phyloP scores from a whole-genome alignment of 2,797 vertebrate species.

The Sphenopsis melanotis region DNA sequence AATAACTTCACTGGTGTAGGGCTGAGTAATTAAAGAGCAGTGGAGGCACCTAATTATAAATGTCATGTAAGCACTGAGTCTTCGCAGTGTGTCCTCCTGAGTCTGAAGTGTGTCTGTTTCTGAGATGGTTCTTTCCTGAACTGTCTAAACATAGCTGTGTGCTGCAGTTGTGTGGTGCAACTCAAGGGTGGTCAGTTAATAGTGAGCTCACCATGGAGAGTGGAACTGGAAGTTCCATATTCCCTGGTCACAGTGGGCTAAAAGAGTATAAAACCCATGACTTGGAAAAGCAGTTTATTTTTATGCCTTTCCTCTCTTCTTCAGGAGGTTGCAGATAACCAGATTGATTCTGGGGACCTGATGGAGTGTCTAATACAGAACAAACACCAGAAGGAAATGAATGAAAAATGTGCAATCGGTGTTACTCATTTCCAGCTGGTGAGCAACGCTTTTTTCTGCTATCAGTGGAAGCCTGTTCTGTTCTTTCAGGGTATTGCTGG shows the following conservation, averaged over 20 bases:
- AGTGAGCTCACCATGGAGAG: background rate
- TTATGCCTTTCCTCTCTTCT: background rate
- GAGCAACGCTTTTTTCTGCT: slow-evolving; percentile 22
- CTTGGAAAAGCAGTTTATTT: background rate
- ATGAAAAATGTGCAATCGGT: slow-evolving; percentile 91
- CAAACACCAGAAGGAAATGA: slow-evolving; percentile 98
- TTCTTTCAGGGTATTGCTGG: background rate
- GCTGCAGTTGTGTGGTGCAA: background rate
- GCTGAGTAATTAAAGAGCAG: background rate
- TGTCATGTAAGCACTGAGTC: background rate
- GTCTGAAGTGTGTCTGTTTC: background rate
- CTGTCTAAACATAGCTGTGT: background rate
- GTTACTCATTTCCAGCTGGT: slow-evolving; percentile 98
- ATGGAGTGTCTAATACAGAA: slow-evolving; percentile 97
- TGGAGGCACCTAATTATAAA: background rate
- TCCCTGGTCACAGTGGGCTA: background rate
- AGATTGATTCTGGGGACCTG: slow-evolving; percentile 93
- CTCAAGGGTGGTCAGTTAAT: background rate
- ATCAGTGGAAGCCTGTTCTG: background rate
- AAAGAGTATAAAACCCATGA: background rate
- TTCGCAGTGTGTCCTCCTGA: background rate
- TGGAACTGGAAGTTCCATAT: background rate
- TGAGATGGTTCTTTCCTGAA: background rate
- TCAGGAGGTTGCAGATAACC: slow-evolving; percentile 94
- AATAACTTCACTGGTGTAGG: background rate